Conservation (phyloP, 1,140 invertebrate genomes). For the Popillia japonica region DNA sequence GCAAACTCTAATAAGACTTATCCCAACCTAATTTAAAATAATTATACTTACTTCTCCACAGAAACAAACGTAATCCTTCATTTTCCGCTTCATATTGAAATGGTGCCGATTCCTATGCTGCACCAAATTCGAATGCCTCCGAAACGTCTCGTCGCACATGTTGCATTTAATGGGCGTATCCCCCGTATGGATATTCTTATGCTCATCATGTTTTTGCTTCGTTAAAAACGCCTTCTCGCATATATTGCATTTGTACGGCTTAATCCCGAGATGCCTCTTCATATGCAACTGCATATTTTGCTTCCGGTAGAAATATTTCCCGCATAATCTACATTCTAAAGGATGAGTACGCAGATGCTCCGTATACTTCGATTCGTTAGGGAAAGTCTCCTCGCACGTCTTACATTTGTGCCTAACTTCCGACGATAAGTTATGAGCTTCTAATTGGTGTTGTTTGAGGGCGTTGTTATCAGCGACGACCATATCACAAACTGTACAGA, state of each 20-base stretch:
- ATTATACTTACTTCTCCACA: conserved; percentile 69
- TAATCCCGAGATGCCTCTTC: conserved; percentile 80
- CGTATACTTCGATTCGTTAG: conserved; percentile 69
- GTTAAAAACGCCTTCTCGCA: conserved; percentile 86
- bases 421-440: conserved; percentile 58
- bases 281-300: conserved; percentile 79
- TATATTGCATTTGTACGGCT: conserved; percentile 76
- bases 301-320: conserved; percentile 77
- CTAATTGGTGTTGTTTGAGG: conserved; percentile 65
- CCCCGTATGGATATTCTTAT: conserved; percentile 83
- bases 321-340: conserved; percentile 79
- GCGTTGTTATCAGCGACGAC: conserved; percentile 57
- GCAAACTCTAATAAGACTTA: too few relatives aligned
- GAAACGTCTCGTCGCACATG: conserved; percentile 83
- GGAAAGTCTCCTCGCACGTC: conserved; percentile 69
- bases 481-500: conserved; percentile 51
- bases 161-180: conserved; percentile 82
- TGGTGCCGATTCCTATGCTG: conserved; percentile 81
- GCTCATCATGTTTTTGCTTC: conserved; percentile 78
- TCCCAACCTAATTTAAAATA: too few relatives aligned
- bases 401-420: conserved; percentile 61
- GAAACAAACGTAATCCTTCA: conserved; percentile 82
- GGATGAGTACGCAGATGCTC: conserved; percentile 80
- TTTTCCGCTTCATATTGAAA: conserved; percentile 70
- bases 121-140: conserved; percentile 83